Evolutionary conservation across 2,113 vertebrate species (phyloP), one percentile per base, ranked within the genome.

Genomic region (Hippocampus comes): DNA sequence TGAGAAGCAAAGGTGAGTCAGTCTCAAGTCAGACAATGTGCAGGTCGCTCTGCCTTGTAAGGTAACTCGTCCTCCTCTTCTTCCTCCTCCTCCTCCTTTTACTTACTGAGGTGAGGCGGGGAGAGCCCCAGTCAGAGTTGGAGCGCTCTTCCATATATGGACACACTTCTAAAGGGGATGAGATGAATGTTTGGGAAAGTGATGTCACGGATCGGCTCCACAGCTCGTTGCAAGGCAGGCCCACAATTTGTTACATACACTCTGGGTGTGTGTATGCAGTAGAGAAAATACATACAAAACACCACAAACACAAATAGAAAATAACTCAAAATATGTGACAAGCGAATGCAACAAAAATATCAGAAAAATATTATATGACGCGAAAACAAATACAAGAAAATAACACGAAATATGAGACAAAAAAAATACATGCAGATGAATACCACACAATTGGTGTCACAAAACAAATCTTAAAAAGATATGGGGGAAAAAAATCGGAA

Each of bases 21-120:
- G 64, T 14, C 21, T 82, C 76, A 80, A 23, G 61, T 69, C 57
- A 23, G 57, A 66, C 65, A 12, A 77, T 61, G 75, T 73, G 53
- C 78, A 85, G 83, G 85, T 90, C 87, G 77, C 74, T 79, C 86
- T 84, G 85, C 92, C 93, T 82, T 93, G 83, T 93, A 93, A 60
- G 91, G 93, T 85, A 92, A 93, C 87, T 68, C 80, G 71, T 67
- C 68, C 78, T 60, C 38, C 11, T 66, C 66, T 42, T 56, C 38
- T 49, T 30, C 59, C 14, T 61, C 59, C 59, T 30, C 59, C 56
- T 59, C n/a, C 10, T 30, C 61, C 43, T 74, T 67, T 56, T 70
- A 67, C 27, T 65, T 42, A 9, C 60, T 21, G 56, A 59, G 56
- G 56, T 59, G 56, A 59, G 23, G 56, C 56, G 12, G 56, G 86